Conservation (phyloP, 2,888 invertebrate genomes). For the Trissoscelio sp. region DNA sequence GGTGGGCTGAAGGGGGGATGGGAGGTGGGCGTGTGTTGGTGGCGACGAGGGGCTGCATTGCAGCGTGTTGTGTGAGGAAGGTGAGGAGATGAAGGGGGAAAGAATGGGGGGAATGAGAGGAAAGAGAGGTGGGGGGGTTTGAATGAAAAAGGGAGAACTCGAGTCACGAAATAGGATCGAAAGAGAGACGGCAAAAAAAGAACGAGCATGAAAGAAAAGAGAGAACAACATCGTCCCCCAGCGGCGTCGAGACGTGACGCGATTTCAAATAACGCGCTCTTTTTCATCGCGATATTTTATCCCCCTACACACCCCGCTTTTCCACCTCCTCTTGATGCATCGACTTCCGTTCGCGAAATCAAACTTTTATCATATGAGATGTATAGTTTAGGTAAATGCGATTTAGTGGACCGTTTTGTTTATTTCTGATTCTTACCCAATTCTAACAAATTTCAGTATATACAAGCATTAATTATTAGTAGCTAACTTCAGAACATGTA, state of each 20-base stretch:
- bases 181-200: slow-evolving; percentile 54
- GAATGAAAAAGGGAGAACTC: too few relatives aligned
- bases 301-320: slow-evolving; percentile 8
- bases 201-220: slow-evolving; percentile 49
- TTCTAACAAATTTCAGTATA: too few relatives aligned
- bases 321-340: slow-evolving; percentile 24
- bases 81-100: too few relatives aligned
- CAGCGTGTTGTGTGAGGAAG: too few relatives aligned
- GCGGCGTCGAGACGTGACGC: slow-evolving; percentile 77
- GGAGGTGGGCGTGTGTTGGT: too few relatives aligned
- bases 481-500: too few relatives aligned
- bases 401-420: slow-evolving; percentile 15
- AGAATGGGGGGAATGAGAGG: slow-evolving; percentile 23
- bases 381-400: slow-evolving; percentile 50
- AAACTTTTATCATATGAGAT: slow-evolving; percentile 48
- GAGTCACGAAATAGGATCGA: slow-evolving; percentile 64
- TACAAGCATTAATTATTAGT: too few relatives aligned
- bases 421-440: too few relatives aligned
- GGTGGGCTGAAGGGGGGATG: too few relatives aligned
- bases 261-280: slow-evolving; percentile 75
- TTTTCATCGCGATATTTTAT: slow-evolving; percentile 50
- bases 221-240: slow-evolving; percentile 73
- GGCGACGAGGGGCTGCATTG: too few relatives aligned
- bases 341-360: slow-evolving; percentile 42
- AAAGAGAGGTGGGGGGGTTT: slow-evolving; percentile 1